Conservation (phyloP, 2,888 invertebrate species). For the Thereva nobilitata region DNA sequence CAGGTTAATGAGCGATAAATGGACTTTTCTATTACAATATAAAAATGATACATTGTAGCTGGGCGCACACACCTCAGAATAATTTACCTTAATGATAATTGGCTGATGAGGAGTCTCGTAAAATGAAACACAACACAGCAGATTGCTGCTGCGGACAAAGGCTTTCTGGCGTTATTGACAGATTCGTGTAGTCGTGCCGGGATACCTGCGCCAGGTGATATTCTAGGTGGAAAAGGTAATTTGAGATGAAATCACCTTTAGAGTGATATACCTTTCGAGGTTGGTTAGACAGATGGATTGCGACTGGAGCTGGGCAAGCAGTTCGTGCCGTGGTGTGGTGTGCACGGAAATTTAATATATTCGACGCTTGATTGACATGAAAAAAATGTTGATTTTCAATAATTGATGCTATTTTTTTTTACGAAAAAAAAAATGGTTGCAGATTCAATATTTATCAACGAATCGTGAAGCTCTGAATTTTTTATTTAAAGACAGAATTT, state of each 20-base stretch:
- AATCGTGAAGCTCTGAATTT: no score
- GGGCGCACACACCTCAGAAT: slow-evolving; percentile 18
- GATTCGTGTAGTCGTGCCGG: not conserved
- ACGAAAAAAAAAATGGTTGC: no score
- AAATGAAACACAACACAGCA: no score
- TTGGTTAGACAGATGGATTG: not conserved
- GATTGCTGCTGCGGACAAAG: no score
- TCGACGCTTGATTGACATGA: not conserved
- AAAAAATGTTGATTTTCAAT: no score
- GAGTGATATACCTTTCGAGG: slow-evolving; percentile 15
- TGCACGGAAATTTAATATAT: not conserved
- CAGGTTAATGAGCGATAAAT: slow-evolving; percentile 31
- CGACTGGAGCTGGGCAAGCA: not conserved
- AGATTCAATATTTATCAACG: no score
- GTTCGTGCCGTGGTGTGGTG: not conserved
- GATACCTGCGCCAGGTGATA: slow-evolving; percentile 7
- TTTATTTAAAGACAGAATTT: no score
- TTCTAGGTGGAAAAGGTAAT: slow-evolving; percentile 14
- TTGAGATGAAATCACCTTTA: slow-evolving; percentile 1
- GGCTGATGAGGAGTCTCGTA: not conserved
- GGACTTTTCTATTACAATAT: slow-evolving; percentile 18
- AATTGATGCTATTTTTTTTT: no score
- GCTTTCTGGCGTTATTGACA: no score
- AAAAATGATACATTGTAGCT: slow-evolving; percentile 21
- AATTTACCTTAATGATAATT: slow-evolving; percentile 31